Conservation (phyloP, 2,797 vertebrate species). For the Dryobates pubescens region DNA sequence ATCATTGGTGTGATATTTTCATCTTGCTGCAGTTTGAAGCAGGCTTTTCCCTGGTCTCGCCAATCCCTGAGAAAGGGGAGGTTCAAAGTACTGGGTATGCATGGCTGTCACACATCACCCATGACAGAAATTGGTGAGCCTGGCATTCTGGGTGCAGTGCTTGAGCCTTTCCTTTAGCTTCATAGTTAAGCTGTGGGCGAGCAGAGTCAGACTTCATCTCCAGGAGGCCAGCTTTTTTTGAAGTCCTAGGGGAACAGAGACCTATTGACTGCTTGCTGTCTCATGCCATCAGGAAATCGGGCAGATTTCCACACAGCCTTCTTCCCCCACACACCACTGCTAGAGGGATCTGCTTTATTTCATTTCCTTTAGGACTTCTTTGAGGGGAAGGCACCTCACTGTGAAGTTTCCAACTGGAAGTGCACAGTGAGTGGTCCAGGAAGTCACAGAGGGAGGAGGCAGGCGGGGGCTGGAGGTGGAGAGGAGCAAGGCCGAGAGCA, state of each 20-base stretch:
- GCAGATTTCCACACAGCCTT: background rate
- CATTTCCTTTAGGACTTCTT: slow-evolving; percentile 10
- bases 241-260: background rate
- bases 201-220: background rate
- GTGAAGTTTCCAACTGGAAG: slow-evolving; percentile 39
- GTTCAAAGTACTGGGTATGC: background rate
- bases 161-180: background rate
- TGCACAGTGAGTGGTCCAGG: background rate
- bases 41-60: background rate
- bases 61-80: background rate
- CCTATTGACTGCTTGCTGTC: background rate
- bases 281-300: background rate
- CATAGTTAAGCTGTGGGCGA: background rate
- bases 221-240: background rate
- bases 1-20: background rate
- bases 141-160: background rate
- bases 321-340: background rate
- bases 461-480: background rate
- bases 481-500: background rate
- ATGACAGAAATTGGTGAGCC: background rate
- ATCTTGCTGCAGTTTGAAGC: background rate
- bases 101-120: background rate
- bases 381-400: background rate
- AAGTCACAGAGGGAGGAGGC: background rate
- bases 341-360: background rate